These are phyloP conservation scores for Sylvicola fuscatus DNA, from an alignment of 2,888 invertebrate species.

Conservation along the genomic window DNA sequence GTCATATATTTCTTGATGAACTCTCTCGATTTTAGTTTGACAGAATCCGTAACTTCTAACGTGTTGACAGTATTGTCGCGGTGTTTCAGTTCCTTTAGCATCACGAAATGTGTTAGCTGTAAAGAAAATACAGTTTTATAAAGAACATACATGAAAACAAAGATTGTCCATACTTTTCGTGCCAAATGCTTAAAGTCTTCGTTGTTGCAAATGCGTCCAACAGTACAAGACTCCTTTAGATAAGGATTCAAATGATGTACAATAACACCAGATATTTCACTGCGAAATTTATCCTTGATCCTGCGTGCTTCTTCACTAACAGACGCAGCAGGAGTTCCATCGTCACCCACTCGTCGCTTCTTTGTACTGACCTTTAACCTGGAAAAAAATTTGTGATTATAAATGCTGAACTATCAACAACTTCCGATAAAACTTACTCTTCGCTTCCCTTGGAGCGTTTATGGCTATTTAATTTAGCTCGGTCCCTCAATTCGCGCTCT, in stretches of 20 bases:
- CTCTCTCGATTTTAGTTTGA: conserved; percentile 85
- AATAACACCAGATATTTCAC: conserved; percentile 59
- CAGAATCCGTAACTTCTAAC: conserved; percentile 26
- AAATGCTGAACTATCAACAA: not conserved
- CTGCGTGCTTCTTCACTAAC: conserved; percentile 45
- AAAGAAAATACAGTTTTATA: conserved; percentile 11
- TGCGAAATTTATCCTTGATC: conserved; percentile 71
- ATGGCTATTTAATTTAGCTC: conserved; percentile 11
- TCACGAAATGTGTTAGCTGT: conserved; percentile 86
- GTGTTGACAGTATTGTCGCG: conserved; percentile 38
- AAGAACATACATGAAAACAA: not conserved
- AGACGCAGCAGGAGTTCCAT: conserved; percentile 13
- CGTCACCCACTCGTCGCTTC: conserved; percentile 12
- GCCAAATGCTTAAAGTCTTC: conserved; percentile 91
- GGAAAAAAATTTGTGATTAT: not conserved
- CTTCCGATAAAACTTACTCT: conserved; percentile 2
- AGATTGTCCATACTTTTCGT: conserved; percentile 44
- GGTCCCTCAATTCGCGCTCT: conserved; percentile 14
- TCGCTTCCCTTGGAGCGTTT: conserved; percentile 8
- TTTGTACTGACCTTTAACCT: not conserved
- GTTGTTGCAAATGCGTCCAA: conserved; percentile 67
- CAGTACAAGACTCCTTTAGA: conserved; percentile 61
- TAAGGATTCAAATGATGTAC: conserved; percentile 77
- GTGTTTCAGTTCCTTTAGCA: conserved; percentile 87
- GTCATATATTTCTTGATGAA: conserved; percentile 93